Conservation (phyloP, 2,888 invertebrate species). For the Sipha maydis region DNA sequence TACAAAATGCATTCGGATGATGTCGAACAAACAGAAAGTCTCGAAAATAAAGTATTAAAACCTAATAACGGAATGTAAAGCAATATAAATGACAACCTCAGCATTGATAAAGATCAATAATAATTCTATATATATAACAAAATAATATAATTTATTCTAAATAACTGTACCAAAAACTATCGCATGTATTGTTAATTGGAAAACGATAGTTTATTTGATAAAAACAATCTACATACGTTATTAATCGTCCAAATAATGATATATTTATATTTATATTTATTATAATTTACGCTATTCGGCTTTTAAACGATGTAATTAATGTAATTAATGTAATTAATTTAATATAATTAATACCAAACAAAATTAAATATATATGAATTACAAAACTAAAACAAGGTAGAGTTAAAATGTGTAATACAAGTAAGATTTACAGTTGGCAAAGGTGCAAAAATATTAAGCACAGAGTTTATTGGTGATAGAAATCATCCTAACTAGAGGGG, state of each 20-base stretch:
- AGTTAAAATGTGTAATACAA: too few species aligned
- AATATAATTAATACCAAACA: too few species aligned
- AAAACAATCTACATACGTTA: neutral
- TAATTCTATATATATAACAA: neutral
- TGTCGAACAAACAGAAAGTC: constrained; percentile 22
- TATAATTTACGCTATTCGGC: too few species aligned
- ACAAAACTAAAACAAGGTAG: too few species aligned
- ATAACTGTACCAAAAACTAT: neutral
- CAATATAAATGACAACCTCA: constrained; percentile 17
- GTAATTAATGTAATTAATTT: too few species aligned
- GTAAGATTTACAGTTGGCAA: too few species aligned
- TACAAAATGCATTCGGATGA: neutral
- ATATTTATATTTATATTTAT: too few species aligned
- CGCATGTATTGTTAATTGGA: neutral
- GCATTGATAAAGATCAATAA: constrained; percentile 48
- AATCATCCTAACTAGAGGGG: too few species aligned
- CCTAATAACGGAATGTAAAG: constrained; percentile 13
- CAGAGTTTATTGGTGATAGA: too few species aligned
- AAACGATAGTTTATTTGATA: neutral
- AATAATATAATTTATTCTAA: neutral
- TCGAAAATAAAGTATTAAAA: neutral
- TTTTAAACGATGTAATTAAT: too few species aligned
- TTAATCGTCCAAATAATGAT: neutral
- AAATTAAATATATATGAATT: too few species aligned
- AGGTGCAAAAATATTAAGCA: too few species aligned